A percentile compares a stretch with the other conserved stretches of the same genome.
Evolutionary conservation across 1,140 invertebrate species (phyloP).

Genomic region (Galleria mellonella): DNA sequence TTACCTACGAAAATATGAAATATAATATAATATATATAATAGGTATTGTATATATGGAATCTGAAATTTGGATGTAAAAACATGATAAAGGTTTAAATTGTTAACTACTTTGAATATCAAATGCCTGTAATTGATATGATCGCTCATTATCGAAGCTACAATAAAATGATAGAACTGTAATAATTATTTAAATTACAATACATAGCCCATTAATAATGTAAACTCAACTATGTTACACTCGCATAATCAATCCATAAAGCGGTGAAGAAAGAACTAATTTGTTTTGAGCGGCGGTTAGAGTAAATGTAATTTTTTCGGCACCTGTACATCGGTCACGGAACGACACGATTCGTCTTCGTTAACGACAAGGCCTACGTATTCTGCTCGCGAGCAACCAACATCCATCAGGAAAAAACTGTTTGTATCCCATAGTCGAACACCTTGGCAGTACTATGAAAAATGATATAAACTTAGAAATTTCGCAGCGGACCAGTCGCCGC

Average conservation of each 20-base stretch:
- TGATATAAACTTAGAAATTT: slow-evolving; percentile 5
- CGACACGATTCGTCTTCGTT: slow-evolving; percentile 11
- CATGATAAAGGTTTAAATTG: no score
- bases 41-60: no score
- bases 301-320: slow-evolving; percentile 11
- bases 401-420: slow-evolving; percentile 12
- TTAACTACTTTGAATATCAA: no score
- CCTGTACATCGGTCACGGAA: slow-evolving; percentile 9
- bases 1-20: no score
- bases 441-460: slow-evolving; percentile 6
- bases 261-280: slow-evolving; percentile 1
- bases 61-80: no score
- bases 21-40: no score
- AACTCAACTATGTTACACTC: no score
- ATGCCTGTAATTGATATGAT: no score
- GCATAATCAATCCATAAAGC: not conserved
- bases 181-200: no score
- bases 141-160: no score
- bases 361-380: slow-evolving; percentile 8
- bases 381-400: slow-evolving; percentile 8
- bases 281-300: slow-evolving; percentile 1
- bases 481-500: not conserved
- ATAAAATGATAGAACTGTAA: no score
- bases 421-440: slow-evolving; percentile 6
- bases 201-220: no score